These are phyloP conservation scores for Melanocharis versteri DNA, from an alignment of 2,113 vertebrate genomes.

Conservation along the genomic window DNA sequence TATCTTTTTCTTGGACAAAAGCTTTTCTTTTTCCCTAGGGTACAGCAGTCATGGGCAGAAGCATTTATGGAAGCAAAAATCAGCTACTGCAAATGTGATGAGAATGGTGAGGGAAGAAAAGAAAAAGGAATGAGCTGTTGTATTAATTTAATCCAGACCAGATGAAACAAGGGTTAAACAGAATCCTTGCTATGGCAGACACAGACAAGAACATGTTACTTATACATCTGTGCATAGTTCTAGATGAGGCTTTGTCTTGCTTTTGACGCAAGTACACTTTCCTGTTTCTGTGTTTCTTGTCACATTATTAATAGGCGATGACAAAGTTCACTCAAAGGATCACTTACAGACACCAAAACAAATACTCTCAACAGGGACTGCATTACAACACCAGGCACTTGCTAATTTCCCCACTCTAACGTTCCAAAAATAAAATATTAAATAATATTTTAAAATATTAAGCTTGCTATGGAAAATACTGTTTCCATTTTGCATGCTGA, in stretches of 20 bases:
- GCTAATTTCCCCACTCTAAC: not conserved
- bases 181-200: not conserved
- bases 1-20: not conserved
- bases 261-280: not conserved
- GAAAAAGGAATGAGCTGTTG: not conserved
- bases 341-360: not conserved
- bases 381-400: not conserved
- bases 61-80: not conserved
- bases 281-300: not conserved
- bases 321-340: not conserved
- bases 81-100: not conserved
- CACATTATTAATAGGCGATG: not conserved
- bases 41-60: not conserved
- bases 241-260: not conserved
- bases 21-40: rapidly evolving
- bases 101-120: not conserved
- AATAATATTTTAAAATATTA: not conserved
- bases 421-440: not conserved
- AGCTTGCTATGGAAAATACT: not conserved
- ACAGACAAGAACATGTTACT: not conserved
- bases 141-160: not conserved
- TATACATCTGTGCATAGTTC: not conserved
- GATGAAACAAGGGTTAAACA: not conserved
- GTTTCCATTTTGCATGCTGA: not conserved
- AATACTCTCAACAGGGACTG: not conserved